These are phyloP conservation scores for Heliconius aoede DNA, from an alignment of 2,888 invertebrate species.

Conservation along the genomic window DNA sequence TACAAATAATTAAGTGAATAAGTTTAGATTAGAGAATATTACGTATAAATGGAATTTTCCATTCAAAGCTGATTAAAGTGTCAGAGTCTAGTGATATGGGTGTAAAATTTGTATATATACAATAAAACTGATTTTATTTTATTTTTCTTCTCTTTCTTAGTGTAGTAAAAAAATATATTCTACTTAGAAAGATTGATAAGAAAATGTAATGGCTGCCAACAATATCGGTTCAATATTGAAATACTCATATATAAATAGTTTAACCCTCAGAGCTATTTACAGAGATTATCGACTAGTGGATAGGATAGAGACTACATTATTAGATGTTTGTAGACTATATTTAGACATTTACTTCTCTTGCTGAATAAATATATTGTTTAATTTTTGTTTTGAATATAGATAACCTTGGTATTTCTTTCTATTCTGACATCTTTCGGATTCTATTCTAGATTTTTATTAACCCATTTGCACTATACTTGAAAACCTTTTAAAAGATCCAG, in stretches of 20 bases:
- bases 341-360: background rate
- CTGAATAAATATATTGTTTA: too few species aligned
- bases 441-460: too few species aligned
- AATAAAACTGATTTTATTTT: too few species aligned
- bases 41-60: background rate
- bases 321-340: slow-evolving; percentile 1
- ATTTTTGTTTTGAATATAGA: too few species aligned
- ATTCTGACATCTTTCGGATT: too few species aligned
- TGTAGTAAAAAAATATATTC: too few species aligned
- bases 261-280: background rate
- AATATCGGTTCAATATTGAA: background rate
- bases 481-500: background rate
- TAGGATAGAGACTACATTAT: background rate
- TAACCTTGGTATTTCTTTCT: too few species aligned
- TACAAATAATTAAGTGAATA: too few species aligned
- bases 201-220: background rate
- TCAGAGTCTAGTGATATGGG: background rate
- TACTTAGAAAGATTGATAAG: too few species aligned
- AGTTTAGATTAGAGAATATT: background rate
- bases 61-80: background rate
- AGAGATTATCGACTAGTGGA: background rate
- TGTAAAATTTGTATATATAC: too few species aligned
- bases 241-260: background rate
- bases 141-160: too few species aligned
- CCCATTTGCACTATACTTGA: too few species aligned